A percentile compares a stretch with the other conserved stretches of the same genome.
Evolutionary conservation across 2,888 invertebrate species (phyloP).

Genomic region (Hirudinaria manillensis): DNA sequence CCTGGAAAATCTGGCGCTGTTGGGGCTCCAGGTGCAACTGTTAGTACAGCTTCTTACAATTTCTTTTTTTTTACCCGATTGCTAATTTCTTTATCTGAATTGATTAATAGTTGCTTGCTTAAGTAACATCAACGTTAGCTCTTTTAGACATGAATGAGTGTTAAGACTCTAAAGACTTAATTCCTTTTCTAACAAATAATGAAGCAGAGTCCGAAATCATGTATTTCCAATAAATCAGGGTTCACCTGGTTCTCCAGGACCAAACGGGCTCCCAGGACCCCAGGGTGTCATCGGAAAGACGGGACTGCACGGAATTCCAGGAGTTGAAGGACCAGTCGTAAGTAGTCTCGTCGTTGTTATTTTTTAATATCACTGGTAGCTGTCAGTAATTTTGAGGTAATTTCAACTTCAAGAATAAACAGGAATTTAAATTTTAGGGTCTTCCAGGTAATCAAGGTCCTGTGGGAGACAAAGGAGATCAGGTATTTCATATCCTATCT

Average conservation of each 20-base stretch:
- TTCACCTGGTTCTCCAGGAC: constrained; percentile 37
- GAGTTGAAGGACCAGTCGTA: constrained; percentile 58
- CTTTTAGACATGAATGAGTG: not conserved
- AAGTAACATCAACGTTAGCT: not conserved
- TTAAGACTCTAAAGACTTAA: not conserved
- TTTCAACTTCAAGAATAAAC: no score
- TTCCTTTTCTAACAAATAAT: not conserved
- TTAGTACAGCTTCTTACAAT: constrained; percentile 13
- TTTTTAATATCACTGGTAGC: not conserved
- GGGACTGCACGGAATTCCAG: constrained; percentile 40
- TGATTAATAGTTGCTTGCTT: no score
- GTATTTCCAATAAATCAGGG: constrained; percentile 32
- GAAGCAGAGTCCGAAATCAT: not conserved
- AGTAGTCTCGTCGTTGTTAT: constrained; percentile 36
- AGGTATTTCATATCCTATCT: constrained; percentile 14
- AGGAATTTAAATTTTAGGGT: constrained; percentile 17
- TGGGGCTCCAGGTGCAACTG: constrained; percentile 36
- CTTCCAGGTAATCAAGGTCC: constrained; percentile 32
- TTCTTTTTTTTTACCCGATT: no score
- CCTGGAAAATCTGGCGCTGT: constrained; percentile 35
- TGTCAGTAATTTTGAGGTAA: no score
- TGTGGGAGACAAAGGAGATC: constrained; percentile 33
- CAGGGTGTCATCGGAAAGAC: constrained; percentile 38
- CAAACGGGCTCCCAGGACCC: constrained; percentile 38
- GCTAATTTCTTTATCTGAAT: no score